A percentile compares a stretch with the other conserved stretches of the same genome.
phyloP scores from a whole-genome alignment of 2,113 vertebrate species.

The Pteropus alecto region DNA sequence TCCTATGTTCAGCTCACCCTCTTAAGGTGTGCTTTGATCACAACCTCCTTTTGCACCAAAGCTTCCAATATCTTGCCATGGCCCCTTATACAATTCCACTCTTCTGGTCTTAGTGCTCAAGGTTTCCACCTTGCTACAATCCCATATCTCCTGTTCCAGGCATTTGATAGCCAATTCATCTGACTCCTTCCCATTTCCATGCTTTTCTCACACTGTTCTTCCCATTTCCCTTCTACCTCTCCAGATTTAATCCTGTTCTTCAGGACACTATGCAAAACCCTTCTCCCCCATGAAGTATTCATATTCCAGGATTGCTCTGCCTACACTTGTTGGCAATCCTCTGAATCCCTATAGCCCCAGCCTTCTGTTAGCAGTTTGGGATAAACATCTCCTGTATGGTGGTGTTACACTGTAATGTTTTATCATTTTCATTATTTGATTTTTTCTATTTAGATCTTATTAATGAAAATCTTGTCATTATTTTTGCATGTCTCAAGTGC shows the following conservation, averaged over 20 bases:
- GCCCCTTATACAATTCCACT: not conserved
- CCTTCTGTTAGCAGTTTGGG: not conserved
- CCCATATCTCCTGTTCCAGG: not conserved
- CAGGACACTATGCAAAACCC: not conserved
- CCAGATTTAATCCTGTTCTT: not conserved
- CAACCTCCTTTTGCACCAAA: not conserved
- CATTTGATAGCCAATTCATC: not conserved
- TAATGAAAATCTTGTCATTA: not conserved
- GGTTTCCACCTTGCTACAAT: not conserved
- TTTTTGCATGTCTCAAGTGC: not conserved
- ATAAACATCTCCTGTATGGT: not conserved
- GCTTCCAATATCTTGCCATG: not conserved
- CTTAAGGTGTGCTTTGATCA: not conserved
- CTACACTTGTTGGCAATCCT: not conserved
- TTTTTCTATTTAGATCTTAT: constrained; percentile 1
- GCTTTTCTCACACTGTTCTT: not conserved
- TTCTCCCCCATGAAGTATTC: not conserved
- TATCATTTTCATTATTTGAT: constrained; percentile 17
- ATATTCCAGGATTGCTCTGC: not conserved
- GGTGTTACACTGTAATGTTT: not conserved
- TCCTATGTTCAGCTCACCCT: not conserved
- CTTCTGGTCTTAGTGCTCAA: not conserved
- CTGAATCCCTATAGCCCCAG: not conserved
- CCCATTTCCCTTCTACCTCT: not conserved
- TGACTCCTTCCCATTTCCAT: not conserved